Evolutionary conservation across 2,888 invertebrate genomes (phyloP).

Genomic region (Agrilus cyanescens): DNA sequence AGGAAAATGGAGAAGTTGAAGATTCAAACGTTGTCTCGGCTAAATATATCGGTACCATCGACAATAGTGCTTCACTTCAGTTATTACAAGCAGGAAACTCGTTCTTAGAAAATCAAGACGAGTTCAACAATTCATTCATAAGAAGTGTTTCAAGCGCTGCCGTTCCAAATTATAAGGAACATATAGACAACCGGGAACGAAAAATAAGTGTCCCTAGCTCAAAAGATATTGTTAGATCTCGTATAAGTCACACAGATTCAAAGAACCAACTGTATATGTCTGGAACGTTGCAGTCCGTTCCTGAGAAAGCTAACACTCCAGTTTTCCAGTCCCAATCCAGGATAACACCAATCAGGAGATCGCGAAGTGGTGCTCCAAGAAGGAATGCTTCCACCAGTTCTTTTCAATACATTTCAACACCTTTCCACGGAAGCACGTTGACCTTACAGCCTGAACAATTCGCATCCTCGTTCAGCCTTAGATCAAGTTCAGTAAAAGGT

Average conservation of each 20-base stretch:
- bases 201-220: slow-evolving; percentile 48
- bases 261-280: slow-evolving; percentile 49
- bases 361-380: slow-evolving; percentile 41
- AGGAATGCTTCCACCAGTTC: slow-evolving; percentile 69
- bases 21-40: slow-evolving; percentile 22
- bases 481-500: slow-evolving; percentile 33
- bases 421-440: slow-evolving; percentile 74
- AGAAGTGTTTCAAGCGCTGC: slow-evolving; percentile 62
- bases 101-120: slow-evolving; percentile 27
- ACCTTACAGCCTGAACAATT: slow-evolving; percentile 68
- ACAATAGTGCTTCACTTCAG: slow-evolving; percentile 28
- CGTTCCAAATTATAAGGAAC: slow-evolving; percentile 43
- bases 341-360: slow-evolving; percentile 1
- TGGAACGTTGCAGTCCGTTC: slow-evolving; percentile 54
- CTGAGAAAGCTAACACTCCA: slow-evolving; percentile 38
- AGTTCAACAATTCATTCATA: slow-evolving; percentile 39
- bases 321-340: slow-evolving; percentile 26
- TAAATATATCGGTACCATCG: slow-evolving; percentile 31
- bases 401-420: slow-evolving; percentile 74
- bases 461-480: slow-evolving; percentile 65
- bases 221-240: slow-evolving; percentile 27
- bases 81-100: slow-evolving; percentile 30
- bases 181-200: slow-evolving; percentile 39
- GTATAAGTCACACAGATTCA: slow-evolving; percentile 22
- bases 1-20: slow-evolving; percentile 34